These are phyloP conservation scores for Callimorpha dominula DNA, from an alignment of 2,888 invertebrate species.

Conservation along the genomic window DNA sequence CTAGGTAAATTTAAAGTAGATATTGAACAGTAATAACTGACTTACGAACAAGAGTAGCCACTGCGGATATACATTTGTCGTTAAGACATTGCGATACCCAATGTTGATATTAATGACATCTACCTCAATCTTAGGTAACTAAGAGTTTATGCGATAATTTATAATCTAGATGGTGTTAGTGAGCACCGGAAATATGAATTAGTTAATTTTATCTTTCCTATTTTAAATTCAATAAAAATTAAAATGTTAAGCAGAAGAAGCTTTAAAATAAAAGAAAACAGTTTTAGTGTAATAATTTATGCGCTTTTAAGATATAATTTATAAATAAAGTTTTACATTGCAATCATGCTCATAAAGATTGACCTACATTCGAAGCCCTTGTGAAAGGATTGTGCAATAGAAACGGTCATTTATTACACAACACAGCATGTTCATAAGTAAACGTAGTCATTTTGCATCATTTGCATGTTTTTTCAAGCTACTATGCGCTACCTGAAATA, in stretches of 20 bases:
- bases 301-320: constrained; percentile 13
- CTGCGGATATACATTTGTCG: neutral
- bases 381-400: constrained; percentile 88
- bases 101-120: constrained; percentile 26
- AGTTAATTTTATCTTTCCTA: constrained; percentile 15
- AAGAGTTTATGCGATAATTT: neutral
- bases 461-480: constrained; percentile 69
- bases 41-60: neutral
- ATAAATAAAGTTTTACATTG: constrained; percentile 57
- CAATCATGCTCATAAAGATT: constrained; percentile 80
- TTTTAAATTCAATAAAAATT: constrained; percentile 8
- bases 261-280: neutral
- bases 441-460: constrained; percentile 80
- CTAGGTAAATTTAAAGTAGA: neutral
- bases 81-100: neutral
- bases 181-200: constrained; percentile 45
- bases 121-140: constrained; percentile 23
- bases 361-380: constrained; percentile 86
- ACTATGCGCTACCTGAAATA: constrained; percentile 52
- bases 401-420: constrained; percentile 87
- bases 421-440: constrained; percentile 82
- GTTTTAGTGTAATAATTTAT: constrained; percentile 8
- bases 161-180: constrained; percentile 48
- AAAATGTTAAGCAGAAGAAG: neutral
- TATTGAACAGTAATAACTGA: neutral